These are phyloP conservation scores for Tragelaphus eurycerus DNA, from an alignment of 2,797 vertebrate species.

Conservation along the genomic window DNA sequence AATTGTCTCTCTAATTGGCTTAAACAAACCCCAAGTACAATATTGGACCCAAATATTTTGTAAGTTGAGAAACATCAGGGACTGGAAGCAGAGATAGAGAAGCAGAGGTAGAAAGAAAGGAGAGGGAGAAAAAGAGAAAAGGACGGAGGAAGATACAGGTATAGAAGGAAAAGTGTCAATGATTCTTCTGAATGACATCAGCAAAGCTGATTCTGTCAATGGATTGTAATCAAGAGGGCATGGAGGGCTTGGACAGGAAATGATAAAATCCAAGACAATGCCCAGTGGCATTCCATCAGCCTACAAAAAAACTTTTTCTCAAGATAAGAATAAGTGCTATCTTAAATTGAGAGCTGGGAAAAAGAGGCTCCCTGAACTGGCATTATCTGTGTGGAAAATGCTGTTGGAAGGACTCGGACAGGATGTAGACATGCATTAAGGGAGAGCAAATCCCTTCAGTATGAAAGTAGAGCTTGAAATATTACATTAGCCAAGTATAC, in stretches of 20 bases:
- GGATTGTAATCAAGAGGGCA: background rate
- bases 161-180: background rate
- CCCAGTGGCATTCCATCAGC: background rate
- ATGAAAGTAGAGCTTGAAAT: slow-evolving; percentile 46
- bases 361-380: slow-evolving; percentile 29
- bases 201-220: background rate
- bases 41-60: background rate
- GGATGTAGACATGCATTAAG: slow-evolving; percentile 69
- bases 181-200: background rate
- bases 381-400: slow-evolving; percentile 41
- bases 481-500: slow-evolving; percentile 63
- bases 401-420: slow-evolving; percentile 33
- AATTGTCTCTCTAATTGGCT: background rate
- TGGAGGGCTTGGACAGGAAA: background rate
- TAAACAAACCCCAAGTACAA: background rate
- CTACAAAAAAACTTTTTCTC: background rate
- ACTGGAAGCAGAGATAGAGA: background rate
- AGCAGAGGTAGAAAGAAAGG: background rate
- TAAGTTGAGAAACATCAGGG: background rate
- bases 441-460: slow-evolving; percentile 63
- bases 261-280: slow-evolving; percentile 32
- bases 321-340: background rate
- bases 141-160: background rate
- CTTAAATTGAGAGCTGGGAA: slow-evolving; percentile 33
- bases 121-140: background rate